Evolutionary conservation across 2,888 invertebrate species (phyloP).

Genomic region (Pyralis farinalis): DNA sequence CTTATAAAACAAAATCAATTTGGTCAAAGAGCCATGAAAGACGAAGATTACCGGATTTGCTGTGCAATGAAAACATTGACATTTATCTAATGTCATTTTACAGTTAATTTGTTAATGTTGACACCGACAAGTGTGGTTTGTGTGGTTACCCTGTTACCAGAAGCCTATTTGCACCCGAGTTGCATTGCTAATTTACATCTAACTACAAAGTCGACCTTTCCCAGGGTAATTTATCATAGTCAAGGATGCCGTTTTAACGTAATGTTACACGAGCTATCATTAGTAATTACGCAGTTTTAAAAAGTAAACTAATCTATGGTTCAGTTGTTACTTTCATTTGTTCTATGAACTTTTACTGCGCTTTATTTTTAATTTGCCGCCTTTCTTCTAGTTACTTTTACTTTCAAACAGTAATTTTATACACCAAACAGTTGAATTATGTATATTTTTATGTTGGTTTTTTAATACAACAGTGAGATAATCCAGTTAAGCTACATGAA

Average conservation of each 20-base stretch:
- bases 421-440: not conserved
- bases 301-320: not conserved
- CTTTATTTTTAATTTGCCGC: not conserved
- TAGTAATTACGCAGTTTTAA: not conserved
- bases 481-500: no score
- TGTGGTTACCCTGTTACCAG: not conserved
- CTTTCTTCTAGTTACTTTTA: not conserved
- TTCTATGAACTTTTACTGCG: not conserved
- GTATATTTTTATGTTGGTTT: no score
- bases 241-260: slow-evolving; percentile 8
- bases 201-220: slow-evolving; percentile 12
- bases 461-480: no score
- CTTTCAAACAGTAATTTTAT: not conserved
- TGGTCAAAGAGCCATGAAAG: no score
- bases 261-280: slow-evolving; percentile 7
- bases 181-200: slow-evolving; percentile 2
- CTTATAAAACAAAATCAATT: no score
- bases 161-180: not conserved
- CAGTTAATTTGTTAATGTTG: not conserved
- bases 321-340: not conserved
- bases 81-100: no score
- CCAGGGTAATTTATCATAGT: slow-evolving; percentile 12
- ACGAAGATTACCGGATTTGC: no score
- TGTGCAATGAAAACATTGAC: no score
- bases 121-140: no score